Evolutionary conservation across 1,140 invertebrate genomes (phyloP).

Genomic region (Tetraneura akinire): DNA sequence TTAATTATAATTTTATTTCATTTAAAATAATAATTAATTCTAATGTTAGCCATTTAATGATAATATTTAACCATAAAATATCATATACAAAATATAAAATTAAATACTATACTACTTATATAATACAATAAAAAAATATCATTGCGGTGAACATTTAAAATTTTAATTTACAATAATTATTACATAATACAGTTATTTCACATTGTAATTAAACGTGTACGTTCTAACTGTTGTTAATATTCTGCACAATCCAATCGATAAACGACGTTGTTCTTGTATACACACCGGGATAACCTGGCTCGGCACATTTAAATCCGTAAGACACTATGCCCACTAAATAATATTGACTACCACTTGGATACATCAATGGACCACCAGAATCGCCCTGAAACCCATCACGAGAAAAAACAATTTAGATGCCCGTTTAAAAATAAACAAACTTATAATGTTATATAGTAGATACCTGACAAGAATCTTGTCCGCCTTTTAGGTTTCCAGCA

Average conservation of each 20-base stretch:
- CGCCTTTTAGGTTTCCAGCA: conserved; percentile 16
- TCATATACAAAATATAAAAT: no score
- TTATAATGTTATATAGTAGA: neutral
- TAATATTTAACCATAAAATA: no score
- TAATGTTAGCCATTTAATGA: no score
- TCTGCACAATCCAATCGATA: conserved; percentile 72
- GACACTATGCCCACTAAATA: conserved; percentile 73
- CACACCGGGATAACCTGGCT: conserved; percentile 73
- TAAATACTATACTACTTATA: no score
- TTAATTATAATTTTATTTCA: no score
- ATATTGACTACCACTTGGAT: conserved; percentile 70
- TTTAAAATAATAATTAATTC: no score
- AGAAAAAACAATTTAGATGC: no score
- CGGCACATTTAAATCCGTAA: conserved; percentile 72
- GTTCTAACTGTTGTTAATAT: neutral
- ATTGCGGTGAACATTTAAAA: no score
- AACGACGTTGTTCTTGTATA: conserved; percentile 78
- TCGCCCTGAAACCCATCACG: conserved; percentile 66
- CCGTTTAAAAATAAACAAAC: neutral
- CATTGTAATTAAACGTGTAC: no score
- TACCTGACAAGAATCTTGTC: conserved; percentile 40
- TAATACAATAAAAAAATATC: no score
- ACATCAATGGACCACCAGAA: conserved; percentile 83
- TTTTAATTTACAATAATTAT: no score
- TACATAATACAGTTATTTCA: no score